Evolutionary conservation across 1,140 invertebrate species (phyloP).

Genomic region (Cydia pomonella): DNA sequence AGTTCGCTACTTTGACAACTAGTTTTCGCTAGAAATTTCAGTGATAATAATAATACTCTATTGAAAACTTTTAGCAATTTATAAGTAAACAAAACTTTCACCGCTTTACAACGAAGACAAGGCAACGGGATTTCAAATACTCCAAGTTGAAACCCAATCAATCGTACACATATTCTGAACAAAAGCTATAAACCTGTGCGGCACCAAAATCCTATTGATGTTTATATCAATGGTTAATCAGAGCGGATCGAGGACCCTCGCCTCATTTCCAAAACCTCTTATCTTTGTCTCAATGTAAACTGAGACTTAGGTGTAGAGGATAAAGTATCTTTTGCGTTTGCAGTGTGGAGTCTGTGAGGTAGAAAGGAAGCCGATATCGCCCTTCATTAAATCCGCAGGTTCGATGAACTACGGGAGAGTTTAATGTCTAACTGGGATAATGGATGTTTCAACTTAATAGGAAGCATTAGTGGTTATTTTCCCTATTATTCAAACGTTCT

Average conservation of each 20-base stretch:
- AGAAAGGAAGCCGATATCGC: not conserved
- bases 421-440: not conserved
- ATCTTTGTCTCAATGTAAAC: not conserved
- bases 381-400: constrained; percentile 7
- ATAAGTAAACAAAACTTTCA: too few relatives aligned
- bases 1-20: too few relatives aligned
- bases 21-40: too few relatives aligned
- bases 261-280: not conserved
- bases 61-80: too few relatives aligned
- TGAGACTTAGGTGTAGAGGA: not conserved
- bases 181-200: not conserved
- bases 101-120: not conserved
- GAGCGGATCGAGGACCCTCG: not conserved
- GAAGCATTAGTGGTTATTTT: too few relatives aligned
- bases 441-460: not conserved
- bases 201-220: not conserved
- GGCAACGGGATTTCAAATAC: not conserved
- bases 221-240: not conserved
- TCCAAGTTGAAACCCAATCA: not conserved
- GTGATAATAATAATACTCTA: too few relatives aligned
- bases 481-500: too few relatives aligned
- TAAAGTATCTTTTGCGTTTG: not conserved
- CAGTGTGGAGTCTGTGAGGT: not conserved
- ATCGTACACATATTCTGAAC: not conserved
- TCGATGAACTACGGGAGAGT: constrained; percentile 6